Conservation (phyloP, 2,113 vertebrate species). For the Cephalopholis sonnerati region DNA sequence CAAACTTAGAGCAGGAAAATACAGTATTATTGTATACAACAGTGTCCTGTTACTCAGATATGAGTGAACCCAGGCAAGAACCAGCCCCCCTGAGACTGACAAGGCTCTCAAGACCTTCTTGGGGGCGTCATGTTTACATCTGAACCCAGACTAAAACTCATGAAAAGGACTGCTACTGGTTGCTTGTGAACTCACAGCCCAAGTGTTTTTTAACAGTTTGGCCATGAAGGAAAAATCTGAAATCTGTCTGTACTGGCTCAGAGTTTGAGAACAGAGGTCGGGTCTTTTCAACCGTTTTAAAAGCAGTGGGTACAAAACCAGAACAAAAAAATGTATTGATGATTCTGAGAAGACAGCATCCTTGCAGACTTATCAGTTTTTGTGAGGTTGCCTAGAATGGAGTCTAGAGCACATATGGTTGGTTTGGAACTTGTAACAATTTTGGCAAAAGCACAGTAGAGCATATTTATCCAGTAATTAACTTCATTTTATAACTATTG, state of each 20-base stretch:
- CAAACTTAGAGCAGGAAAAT: not conserved
- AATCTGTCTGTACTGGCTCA: not conserved
- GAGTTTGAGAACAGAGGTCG: not conserved
- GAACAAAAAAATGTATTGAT: conserved; percentile 5
- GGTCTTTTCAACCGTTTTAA: not conserved
- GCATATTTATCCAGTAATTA: not conserved
- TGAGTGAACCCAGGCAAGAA: not conserved
- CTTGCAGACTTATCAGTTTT: not conserved
- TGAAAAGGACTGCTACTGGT: not conserved
- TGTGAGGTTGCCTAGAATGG: not conserved
- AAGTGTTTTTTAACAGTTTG: not conserved
- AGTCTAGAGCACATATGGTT: not conserved
- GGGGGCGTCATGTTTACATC: not conserved
- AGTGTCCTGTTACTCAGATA: not conserved
- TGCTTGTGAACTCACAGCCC: no score
- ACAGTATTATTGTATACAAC: not conserved
- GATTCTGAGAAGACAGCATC: not conserved
- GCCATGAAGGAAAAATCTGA: not conserved
- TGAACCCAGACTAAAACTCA: not conserved
- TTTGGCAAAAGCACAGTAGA: not conserved
- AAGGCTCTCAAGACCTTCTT: not conserved
- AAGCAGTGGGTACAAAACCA: not conserved
- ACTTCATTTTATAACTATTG: not conserved
- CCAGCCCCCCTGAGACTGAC: no score
- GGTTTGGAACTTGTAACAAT: not conserved